Base-by-base conservation (phyloP, 92 coral and sea anemone species). In the Galaxea fascicularis region DNA sequence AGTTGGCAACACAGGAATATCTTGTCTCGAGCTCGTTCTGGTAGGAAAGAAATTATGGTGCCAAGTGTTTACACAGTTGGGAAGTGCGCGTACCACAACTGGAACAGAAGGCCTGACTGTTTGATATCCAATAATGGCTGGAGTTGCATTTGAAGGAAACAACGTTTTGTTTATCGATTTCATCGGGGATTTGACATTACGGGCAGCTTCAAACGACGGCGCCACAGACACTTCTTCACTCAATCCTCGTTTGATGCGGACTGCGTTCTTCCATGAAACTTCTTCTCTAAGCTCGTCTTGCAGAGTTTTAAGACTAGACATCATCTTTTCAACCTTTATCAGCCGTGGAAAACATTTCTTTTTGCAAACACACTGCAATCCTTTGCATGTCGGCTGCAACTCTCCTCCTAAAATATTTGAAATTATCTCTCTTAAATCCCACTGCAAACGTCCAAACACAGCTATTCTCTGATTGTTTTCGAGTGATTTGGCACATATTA, bases 381-480 rank as follows among this genome's bases (percentile, higher is more conserved):
- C 54, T n/a, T 47, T 6, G 27, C 25, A 51, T 31, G 54, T n/a
- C 87, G 75, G 22, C 10, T 83, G 87, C 31, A 83, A 39, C 4
- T 83, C 87, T 10, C 79, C 87, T 11, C 80, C 80, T 24, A 83
- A 52, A 53, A 83, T n/a, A 11, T 83, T 47, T 13, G 57, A 72
- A 57, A 83, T 56, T 17, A 73, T 75, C n/a, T 80, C 88, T 75
- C 68, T 27, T n/a, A 84, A 64, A 73, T 84, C 76, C 74, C 65
- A 25, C 66, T 84, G 67, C 41, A 67, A 84, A 29, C 66, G 69
- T 35, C 74, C 82, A 73, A 83, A 83, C 53, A 83, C 77, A 8
- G 87, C 28, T 57, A 83, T 59, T 58, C 80, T 52, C 1, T 83
- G 47, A 31, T 30, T 74, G 8, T 64, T 45, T 35, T 24, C 53